Conservation (phyloP, 1,140 invertebrate species). For the Nixonia krombeini region DNA sequence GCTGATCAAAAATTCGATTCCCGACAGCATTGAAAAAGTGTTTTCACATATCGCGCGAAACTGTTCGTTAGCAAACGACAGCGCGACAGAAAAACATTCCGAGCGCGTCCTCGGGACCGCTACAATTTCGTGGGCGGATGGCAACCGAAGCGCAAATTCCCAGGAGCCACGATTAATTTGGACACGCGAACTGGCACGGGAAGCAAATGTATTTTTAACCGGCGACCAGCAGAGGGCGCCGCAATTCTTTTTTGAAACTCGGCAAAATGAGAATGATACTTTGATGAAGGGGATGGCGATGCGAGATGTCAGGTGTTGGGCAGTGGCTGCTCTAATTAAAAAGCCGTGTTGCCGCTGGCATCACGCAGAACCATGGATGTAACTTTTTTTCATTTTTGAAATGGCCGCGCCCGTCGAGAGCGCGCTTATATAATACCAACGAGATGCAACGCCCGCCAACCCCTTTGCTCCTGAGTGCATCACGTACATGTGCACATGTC, state of each 20-base stretch:
- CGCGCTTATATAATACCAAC: constrained; percentile 66
- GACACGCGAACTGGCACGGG: constrained; percentile 43
- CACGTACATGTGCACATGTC: constrained; percentile 54
- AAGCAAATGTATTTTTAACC: constrained; percentile 49
- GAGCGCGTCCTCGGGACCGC: constrained; percentile 26
- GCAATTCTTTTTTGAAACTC: constrained; percentile 60
- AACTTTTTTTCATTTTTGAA: constrained; percentile 67
- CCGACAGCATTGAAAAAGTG: constrained; percentile 19
- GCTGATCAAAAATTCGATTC: constrained; percentile 11
- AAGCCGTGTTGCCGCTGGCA: constrained; percentile 67
- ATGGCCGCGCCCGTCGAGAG: constrained; percentile 61
- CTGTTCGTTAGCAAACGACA: constrained; percentile 20
- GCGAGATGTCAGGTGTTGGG: constrained; percentile 67
- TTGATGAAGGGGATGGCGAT: constrained; percentile 67
- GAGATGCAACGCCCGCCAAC: constrained; percentile 39
- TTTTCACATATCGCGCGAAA: neutral
- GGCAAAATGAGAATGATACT: constrained; percentile 69
- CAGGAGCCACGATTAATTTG: constrained; percentile 47
- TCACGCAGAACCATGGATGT: constrained; percentile 59
- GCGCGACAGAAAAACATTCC: constrained; percentile 34
- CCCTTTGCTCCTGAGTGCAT: constrained; percentile 43
- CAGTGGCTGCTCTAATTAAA: constrained; percentile 69
- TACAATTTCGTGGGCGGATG: constrained; percentile 44
- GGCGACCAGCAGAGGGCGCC: constrained; percentile 39
- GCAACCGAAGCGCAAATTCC: constrained; percentile 42